Percentiles rank a stretch among this genome's conserved stretches.
phyloP scores from a whole-genome alignment of 2,888 invertebrate genomes.

The Mycalesis mineus region DNA sequence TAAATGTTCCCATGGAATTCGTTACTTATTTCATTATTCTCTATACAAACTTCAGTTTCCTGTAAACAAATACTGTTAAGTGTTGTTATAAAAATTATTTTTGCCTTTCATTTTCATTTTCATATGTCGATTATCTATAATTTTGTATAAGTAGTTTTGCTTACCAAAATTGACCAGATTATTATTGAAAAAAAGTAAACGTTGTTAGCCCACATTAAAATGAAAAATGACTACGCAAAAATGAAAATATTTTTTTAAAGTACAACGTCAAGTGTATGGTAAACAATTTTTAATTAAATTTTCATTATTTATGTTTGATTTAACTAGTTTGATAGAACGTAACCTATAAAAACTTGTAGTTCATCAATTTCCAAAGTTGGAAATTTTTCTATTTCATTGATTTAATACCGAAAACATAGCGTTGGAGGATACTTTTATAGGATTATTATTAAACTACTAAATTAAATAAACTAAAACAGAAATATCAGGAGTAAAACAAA shows the following conservation, averaged over 20 bases:
- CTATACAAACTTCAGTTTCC: not conserved
- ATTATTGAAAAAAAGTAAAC: not conserved
- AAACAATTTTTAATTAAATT: not conserved
- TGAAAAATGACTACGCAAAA: not conserved
- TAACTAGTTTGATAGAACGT: not conserved
- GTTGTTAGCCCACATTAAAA: conserved; percentile 11
- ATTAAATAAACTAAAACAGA: no score
- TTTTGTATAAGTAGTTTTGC: no score
- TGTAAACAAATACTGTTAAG: no score
- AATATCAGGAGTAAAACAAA: no score
- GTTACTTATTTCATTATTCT: not conserved
- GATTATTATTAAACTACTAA: no score
- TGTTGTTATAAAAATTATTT: no score
- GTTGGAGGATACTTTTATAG: no score
- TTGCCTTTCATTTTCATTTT: no score
- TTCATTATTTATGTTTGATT: not conserved
- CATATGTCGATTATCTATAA: no score
- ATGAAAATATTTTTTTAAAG: not conserved
- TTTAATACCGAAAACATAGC: no score
- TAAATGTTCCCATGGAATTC: not conserved
- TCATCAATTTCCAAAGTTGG: no score
- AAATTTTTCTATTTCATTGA: no score
- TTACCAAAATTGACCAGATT: conserved; percentile 9
- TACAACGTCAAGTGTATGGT: not conserved
- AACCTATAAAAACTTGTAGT: not conserved